phyloP scores from a whole-genome alignment of 2,888 invertebrate genomes.

The Eupeodes latifasciatus region DNA sequence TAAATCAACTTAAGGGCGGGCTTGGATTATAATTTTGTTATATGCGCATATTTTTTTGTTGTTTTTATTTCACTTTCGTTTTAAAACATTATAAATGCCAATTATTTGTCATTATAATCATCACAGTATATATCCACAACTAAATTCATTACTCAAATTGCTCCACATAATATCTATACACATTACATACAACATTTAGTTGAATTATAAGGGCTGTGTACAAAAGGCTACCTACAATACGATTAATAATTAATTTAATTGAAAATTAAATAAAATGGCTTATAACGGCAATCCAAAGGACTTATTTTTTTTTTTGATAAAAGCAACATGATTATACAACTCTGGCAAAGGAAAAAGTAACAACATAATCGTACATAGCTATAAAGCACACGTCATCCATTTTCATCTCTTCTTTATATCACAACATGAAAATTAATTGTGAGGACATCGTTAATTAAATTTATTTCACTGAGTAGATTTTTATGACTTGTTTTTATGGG shows the following conservation, averaged over 20 bases:
- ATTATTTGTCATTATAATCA: constrained; percentile 29
- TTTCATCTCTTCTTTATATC: not conserved
- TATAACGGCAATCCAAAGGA: not conserved
- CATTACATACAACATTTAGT: not conserved
- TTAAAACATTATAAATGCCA: constrained; percentile 18
- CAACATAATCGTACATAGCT: not conserved
- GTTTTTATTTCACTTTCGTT: not conserved
- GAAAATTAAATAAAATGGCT: constrained; percentile 25
- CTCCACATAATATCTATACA: too few species aligned
- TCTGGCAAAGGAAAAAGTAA: not conserved
- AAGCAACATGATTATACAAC: not conserved
- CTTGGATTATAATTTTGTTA: not conserved
- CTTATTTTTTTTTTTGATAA: not conserved
- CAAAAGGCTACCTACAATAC: too few species aligned
- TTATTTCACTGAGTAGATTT: constrained; percentile 44
- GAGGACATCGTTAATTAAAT: constrained; percentile 53
- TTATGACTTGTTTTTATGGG: constrained; percentile 58
- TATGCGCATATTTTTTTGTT: not conserved
- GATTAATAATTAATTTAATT: constrained; percentile 39
- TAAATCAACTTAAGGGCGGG: not conserved
- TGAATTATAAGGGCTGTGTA: not conserved
- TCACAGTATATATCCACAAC: constrained; percentile 12
- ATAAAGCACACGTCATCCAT: not conserved
- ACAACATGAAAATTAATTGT: constrained; percentile 32
- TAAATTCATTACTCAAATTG: constrained; percentile 23